Percentiles rank a stretch among this genome's conserved stretches.
Evolutionary conservation across 1,140 invertebrate species (phyloP).

Genomic region (Bombus affinis): DNA sequence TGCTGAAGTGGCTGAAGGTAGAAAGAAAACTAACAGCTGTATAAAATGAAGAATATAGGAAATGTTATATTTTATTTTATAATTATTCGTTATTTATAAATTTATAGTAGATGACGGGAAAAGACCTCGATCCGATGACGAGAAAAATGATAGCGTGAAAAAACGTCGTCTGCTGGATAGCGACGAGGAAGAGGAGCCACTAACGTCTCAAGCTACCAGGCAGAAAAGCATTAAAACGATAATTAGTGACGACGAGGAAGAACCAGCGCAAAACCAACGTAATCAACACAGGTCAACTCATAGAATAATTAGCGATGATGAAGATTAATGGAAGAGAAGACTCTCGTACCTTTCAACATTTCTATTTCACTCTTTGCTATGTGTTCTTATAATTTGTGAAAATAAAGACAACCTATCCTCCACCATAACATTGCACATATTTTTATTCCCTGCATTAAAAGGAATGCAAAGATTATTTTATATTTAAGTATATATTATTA

Average conservation of each 20-base stretch:
- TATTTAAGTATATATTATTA: not conserved
- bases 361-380: not conserved
- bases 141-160: constrained; percentile 67
- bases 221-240: constrained; percentile 45
- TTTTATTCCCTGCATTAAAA: not conserved
- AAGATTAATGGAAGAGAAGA: constrained; percentile 60
- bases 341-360: not conserved
- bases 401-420: not conserved
- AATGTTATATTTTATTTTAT: not conserved
- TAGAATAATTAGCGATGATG: constrained; percentile 70
- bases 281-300: constrained; percentile 37
- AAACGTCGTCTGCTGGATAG: constrained; percentile 77
- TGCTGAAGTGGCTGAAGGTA: constrained; percentile 29
- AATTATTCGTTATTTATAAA: not conserved
- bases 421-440: not conserved
- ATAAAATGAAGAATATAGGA: not conserved
- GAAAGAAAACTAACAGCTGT: constrained; percentile 8
- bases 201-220: constrained; percentile 37
- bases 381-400: not conserved
- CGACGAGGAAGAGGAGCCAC: constrained; percentile 72
- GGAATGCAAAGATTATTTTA: not conserved
- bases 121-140: constrained; percentile 64
- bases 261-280: constrained; percentile 21
- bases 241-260: constrained; percentile 66
- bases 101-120: constrained; percentile 67